Conservation (phyloP, 1,140 invertebrate species). For the Neotoxoptera formosana region DNA sequence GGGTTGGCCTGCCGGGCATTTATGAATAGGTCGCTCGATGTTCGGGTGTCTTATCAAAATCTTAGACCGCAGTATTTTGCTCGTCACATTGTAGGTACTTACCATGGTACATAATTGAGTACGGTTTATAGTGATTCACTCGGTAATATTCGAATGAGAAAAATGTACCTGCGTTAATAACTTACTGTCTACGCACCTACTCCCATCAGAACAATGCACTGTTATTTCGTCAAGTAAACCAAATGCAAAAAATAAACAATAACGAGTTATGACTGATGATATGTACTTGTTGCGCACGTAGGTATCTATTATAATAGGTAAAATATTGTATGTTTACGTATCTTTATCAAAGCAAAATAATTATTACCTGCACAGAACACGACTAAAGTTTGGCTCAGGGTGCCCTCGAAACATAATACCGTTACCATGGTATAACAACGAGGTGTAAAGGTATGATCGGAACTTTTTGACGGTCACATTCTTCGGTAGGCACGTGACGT, state of each 20-base stretch:
- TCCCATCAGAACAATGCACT: not conserved
- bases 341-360: not conserved
- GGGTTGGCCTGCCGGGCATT: not conserved
- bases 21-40: not conserved
- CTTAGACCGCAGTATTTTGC: not conserved
- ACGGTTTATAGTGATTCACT: too few relatives aligned
- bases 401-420: not conserved
- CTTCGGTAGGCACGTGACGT: too few relatives aligned
- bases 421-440: too few relatives aligned
- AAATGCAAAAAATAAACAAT: not conserved
- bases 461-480: too few relatives aligned
- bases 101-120: not conserved
- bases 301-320: too few relatives aligned
- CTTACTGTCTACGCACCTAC: too few relatives aligned
- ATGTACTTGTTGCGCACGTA: not conserved
- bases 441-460: too few relatives aligned
- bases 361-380: not conserved
- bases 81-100: not conserved
- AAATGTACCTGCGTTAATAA: not conserved
- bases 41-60: not conserved
- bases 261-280: not conserved
- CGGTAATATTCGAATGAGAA: not conserved
- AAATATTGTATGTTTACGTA: too few relatives aligned
- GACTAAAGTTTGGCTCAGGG: not conserved
- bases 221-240: not conserved